Base-by-base conservation (phyloP, 2,113 vertebrate species). In the Catharus bicknelli region DNA sequence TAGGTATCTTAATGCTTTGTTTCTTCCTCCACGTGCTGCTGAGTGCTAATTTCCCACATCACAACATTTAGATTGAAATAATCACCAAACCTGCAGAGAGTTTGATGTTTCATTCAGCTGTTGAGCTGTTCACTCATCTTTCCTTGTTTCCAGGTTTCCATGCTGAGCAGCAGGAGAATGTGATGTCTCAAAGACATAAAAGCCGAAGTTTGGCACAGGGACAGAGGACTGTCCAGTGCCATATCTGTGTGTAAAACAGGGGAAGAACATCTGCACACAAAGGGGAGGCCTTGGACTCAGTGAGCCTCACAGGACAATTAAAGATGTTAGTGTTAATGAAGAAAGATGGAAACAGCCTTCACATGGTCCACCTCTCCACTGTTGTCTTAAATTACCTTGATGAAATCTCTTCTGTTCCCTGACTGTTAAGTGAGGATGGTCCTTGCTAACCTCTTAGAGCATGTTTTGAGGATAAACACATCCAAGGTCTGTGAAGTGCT, bases 11-110 rank as follows among this genome's bases (percentile, higher is more conserved):
- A 30, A 66, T 61, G 34, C 23, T 83, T 76, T 57, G 23, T 83
- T 90, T 86, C 63, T 88, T 79, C 67, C 47, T 67, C 81, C 26
- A 43, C 42, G 19, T 84, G 23, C 26, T 74, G 78, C 73, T 26
- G 48, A 91, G 38, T 80, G 51, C n/a, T 80, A 5, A 94, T 95
- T 86, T 83, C 68, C 72, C 25, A 16, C 13, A 61, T 66, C 54
- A 38, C 59, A 92, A 53, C 4, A 36, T 81, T 94, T 61, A 36
- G n/a, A 62, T 34, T 55, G 45, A 88, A 88, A 83, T 58, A 79
- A 75, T 72, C 76, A 67, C 47, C 21, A 51, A 16, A 75, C 5
- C 32, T 40, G 67, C 45, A 42, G 38, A 87, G 25, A 57, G 69
- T 29, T 32, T 68, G 20, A 25, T 2, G 1, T 29, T 86, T 90